Base-by-base conservation (phyloP, 2,113 vertebrate genomes). In the Callopanchax toddi region DNA sequence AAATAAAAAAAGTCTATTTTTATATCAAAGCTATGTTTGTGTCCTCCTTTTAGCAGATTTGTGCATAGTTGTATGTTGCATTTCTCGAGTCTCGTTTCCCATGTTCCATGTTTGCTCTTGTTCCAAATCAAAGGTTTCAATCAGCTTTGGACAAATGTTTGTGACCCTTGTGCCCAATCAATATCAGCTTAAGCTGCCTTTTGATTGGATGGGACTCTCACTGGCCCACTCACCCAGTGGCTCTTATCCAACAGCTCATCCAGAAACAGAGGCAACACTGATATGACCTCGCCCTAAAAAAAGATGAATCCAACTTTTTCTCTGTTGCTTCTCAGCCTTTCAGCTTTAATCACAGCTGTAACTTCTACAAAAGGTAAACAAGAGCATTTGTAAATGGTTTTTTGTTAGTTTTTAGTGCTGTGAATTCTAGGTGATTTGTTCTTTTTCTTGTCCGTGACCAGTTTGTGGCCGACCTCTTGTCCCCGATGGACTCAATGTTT, bases 381-480 rank as follows among this genome's bases (percentile, higher is more conserved):
- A 49, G 46, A 68, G 15, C 43, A 15, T 46, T 51, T 60, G 8
- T 9, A 32, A 1, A 3, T 32, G n/a, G n/a, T 32, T 32, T 4
- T 29, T 29, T 5, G 4, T 32, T 6, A 29, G 26, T 29, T 32
- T 32, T 6, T 44, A 15, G 22, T 64, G 16, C 22, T 20, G 29
- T 0, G 22, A 17, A 11, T 11, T 9, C 39, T 23, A 17, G 32
- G 3, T 7, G 32, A 9, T 21, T 63, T 8, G 3, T 17, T 16
- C 32, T 22, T 52, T 37, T 52, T 9, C 16, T 8, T 39, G 8
- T 32, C 82, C 44, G 46, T 17, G 82, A 85, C 22, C 74, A 97
- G 95, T 92, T 10, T 97, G 95, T 44, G 74, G 92, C 45, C 89
- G 79, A 25, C 95, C 95, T 16, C 83, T 81, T 3, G 16, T 86